Evolutionary conservation across 2,888 invertebrate species (phyloP), one percentile per base, ranked within the genome.

Genomic region (Ectropis crepuscularia): DNA sequence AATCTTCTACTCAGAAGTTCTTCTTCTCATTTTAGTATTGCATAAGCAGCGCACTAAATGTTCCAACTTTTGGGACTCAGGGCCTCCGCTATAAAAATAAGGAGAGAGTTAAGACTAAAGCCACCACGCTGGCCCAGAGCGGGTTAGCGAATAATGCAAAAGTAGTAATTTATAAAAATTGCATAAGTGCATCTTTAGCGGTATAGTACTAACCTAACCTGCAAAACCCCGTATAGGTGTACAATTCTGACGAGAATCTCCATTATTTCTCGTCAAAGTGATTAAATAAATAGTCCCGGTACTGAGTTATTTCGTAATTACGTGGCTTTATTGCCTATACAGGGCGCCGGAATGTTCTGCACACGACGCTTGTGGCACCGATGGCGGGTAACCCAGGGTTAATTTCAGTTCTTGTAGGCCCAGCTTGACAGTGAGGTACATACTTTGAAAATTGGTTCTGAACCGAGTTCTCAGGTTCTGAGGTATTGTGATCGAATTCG

Each of bases 261-360:
- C 86, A 90, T 91, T 90, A 91, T 92, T 91, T 90, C 82, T 85
- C 87, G 89, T 90, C 91, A 92, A 90, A 90, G 90, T 90, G 90
- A 91, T 92, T 92, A 92, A 90, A 90, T 92, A 92, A 92, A 92
- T 90, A 90, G 89, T 88, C 85, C 85, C 83, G 79, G 75, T 75
- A 75, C 82, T 83, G 81, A 90, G 91, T 86, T 91, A 91, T 92
- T 90, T 86, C 82, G 90, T 91, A 90, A 92, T 92, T 90, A 90
- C 85, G 82, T 69, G 75, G 84, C 86, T 88, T 88, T 91, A 89
- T 89, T 87, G 86, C 84, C 81, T 82, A 79, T 83, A 87, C 84
- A 80, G 82, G 81, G 78, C 78, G 73, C 78, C 75, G 85, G 89
- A 88, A 90, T 90, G 89, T 87, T 86, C 85, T 77, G 74, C 48